Evolutionary conservation across 2,888 invertebrate species (phyloP).

Genomic region (Aromia moschata): DNA sequence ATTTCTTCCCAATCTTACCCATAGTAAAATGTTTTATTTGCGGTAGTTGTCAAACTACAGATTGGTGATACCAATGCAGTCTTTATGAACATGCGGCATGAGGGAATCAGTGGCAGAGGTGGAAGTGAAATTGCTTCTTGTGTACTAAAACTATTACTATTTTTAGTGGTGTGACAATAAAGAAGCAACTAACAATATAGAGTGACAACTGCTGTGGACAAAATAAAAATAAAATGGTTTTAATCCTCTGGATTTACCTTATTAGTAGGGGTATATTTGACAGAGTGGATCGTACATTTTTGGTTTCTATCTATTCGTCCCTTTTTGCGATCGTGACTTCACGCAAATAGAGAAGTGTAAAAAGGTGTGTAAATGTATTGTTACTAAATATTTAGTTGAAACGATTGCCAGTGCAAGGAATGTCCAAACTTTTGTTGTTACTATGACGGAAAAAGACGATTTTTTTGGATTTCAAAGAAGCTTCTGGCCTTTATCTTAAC

Average conservation of each 20-base stretch:
- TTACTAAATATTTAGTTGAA: background rate
- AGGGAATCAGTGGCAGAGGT: background rate
- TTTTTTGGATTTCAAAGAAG: background rate
- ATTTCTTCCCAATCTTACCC: background rate
- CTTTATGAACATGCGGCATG: background rate
- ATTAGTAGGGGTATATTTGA: background rate
- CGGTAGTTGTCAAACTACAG: too few species aligned
- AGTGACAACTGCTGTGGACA: too few species aligned
- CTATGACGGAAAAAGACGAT: background rate
- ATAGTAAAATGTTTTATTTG: too few species aligned
- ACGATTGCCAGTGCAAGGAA: background rate
- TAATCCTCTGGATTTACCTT: background rate
- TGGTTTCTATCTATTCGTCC: background rate
- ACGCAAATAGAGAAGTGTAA: background rate
- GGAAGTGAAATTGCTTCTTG: background rate
- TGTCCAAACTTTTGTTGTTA: background rate
- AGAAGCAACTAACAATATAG: too few species aligned
- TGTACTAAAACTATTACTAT: background rate
- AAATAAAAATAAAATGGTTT: too few species aligned
- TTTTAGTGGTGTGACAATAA: too few species aligned
- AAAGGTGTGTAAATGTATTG: background rate
- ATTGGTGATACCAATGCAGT: too few species aligned
- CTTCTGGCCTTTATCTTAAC: background rate
- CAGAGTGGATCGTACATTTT: background rate
- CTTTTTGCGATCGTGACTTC: background rate